Conservation (phyloP, 2,888 invertebrate genomes). For the Eristalinus sepulchralis region DNA sequence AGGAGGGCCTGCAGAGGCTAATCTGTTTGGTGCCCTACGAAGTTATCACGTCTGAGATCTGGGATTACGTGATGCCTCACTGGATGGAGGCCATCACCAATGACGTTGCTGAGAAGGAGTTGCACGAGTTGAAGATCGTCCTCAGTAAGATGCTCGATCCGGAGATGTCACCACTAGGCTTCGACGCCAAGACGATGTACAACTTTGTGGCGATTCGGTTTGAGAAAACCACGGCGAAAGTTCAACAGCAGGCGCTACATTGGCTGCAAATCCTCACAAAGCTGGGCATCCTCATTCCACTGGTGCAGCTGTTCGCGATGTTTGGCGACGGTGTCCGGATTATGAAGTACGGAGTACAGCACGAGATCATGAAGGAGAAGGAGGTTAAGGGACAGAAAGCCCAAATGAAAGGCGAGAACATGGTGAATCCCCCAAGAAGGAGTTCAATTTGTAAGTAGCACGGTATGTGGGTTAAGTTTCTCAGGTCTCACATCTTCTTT, state of each 20-base stretch:
- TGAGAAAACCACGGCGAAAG: slow-evolving; percentile 88
- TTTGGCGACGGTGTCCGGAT: slow-evolving; percentile 93
- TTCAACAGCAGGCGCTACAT: slow-evolving; percentile 92
- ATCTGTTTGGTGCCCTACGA: slow-evolving; percentile 99
- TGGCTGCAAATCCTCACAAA: slow-evolving; percentile 94
- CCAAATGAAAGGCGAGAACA: slow-evolving; percentile 77
- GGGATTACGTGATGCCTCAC: slow-evolving; percentile 99
- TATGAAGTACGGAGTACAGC: slow-evolving; percentile 84
- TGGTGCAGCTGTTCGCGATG: slow-evolving; percentile 92
- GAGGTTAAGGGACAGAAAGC: slow-evolving; percentile 77
- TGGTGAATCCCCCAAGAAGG: slow-evolving; percentile 80
- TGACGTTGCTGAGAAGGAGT: slow-evolving; percentile 94
- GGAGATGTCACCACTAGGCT: slow-evolving; percentile 96
- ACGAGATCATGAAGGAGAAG: slow-evolving; percentile 80
- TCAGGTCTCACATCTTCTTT: background rate
- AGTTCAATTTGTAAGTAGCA: slow-evolving; percentile 83
- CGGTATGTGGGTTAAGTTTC: background rate
- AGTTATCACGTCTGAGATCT: slow-evolving; percentile 96
- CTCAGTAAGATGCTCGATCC: slow-evolving; percentile 97
- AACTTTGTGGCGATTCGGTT: slow-evolving; percentile 95
- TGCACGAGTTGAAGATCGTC: slow-evolving; percentile 91
- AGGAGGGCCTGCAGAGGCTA: slow-evolving; percentile 95
- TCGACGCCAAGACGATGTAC: slow-evolving; percentile 97
- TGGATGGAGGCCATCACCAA: slow-evolving; percentile 99
- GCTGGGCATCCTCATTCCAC: slow-evolving; percentile 93